phyloP scores from a whole-genome alignment of 2,797 vertebrate species.

The Lemur catta region DNA sequence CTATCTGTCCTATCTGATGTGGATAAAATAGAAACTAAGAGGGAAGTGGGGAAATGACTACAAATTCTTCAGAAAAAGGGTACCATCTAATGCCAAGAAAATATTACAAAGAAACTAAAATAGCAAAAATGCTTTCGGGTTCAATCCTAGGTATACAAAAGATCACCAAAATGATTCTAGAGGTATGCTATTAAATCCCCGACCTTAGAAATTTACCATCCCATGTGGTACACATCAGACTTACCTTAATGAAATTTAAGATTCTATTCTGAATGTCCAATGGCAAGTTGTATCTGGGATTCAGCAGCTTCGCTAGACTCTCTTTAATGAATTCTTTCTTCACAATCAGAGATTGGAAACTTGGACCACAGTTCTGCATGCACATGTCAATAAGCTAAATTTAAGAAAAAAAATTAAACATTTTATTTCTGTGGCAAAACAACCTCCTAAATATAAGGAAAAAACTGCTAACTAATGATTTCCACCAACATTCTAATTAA shows the following conservation, averaged over 20 bases:
- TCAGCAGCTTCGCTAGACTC: constrained; percentile 84
- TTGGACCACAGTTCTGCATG: constrained; percentile 85
- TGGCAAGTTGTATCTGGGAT: constrained; percentile 85
- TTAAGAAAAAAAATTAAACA: constrained; percentile 26
- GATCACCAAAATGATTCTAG: background rate
- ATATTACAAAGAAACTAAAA: background rate
- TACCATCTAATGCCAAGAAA: background rate
- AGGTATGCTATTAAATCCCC: background rate
- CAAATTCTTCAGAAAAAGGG: background rate
- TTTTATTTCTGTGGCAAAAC: background rate
- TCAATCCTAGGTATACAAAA: background rate
- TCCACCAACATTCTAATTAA: background rate
- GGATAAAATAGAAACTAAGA: background rate
- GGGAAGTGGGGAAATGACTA: background rate
- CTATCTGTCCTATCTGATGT: background rate
- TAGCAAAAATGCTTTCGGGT: background rate
- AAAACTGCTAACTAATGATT: background rate
- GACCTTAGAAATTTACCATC: background rate
- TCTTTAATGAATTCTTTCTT: constrained; percentile 88
- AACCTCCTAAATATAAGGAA: background rate
- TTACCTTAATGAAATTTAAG: constrained; percentile 86
- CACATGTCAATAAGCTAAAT: constrained; percentile 87
- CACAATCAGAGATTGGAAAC: constrained; percentile 85
- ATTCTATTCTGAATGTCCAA: constrained; percentile 86
- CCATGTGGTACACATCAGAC: background rate